A percentile compares a stretch with the other conserved stretches of the same genome.
phyloP scores from a whole-genome alignment of 2,888 invertebrate genomes.

The Cotesia congregata region DNA sequence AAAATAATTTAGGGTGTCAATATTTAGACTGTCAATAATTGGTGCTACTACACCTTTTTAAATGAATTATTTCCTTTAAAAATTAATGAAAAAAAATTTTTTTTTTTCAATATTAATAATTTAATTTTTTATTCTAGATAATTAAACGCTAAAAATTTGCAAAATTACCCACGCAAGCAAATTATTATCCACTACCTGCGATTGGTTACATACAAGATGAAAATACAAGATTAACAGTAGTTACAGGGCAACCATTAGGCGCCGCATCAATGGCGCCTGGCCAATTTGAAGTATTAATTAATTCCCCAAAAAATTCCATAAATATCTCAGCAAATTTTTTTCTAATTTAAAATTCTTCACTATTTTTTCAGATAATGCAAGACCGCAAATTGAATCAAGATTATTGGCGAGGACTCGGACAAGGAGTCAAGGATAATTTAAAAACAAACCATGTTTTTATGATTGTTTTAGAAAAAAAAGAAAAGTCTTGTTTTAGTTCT shows the following conservation, averaged over 20 bases:
- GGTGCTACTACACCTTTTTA: too few relatives aligned
- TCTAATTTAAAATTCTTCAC: too few relatives aligned
- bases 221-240: constrained; percentile 78
- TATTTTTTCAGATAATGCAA: constrained; percentile 83
- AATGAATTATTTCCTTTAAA: too few relatives aligned
- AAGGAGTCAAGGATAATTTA: constrained; percentile 92
- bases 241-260: constrained; percentile 91
- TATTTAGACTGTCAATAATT: too few relatives aligned
- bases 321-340: constrained; percentile 13
- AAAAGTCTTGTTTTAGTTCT: constrained; percentile 68
- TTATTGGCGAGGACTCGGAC: constrained; percentile 93
- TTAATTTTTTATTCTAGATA: constrained; percentile 74
- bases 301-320: constrained; percentile 26
- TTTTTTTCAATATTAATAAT: not conserved
- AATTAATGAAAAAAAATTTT: too few relatives aligned
- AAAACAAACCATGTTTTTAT: constrained; percentile 89
- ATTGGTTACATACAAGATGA: constrained; percentile 89
- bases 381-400: constrained; percentile 93
- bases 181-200: constrained; percentile 95
- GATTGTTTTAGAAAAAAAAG: constrained; percentile 80
- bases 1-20: too few relatives aligned
- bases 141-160: constrained; percentile 85
- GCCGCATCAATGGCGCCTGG: constrained; percentile 84
- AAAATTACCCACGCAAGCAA: constrained; percentile 95
- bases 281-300: constrained; percentile 76